These are phyloP conservation scores for Zapornia atra DNA, from an alignment of 2,113 vertebrate genomes.

Conservation along the genomic window DNA sequence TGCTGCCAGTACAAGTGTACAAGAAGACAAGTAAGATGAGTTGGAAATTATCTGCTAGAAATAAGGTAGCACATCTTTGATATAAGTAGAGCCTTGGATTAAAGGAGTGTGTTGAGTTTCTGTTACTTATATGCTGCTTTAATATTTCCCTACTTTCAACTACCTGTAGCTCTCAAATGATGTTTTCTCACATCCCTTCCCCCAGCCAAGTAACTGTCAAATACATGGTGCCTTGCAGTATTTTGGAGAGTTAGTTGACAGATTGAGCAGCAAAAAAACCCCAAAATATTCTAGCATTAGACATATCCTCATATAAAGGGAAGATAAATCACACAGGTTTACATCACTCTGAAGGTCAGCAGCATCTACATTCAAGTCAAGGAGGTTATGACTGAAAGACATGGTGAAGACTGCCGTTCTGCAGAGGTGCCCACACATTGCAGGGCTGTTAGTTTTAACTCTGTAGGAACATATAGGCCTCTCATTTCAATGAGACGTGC, in stretches of 20 bases:
- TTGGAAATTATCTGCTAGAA: not conserved
- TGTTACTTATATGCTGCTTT: fast-evolving
- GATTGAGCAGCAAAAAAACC: not conserved
- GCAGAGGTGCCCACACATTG: not conserved
- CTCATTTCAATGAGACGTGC: not conserved
- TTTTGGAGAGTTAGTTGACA: not conserved
- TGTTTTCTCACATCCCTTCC: not conserved
- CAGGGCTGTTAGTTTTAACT: not conserved
- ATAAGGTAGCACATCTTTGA: not conserved
- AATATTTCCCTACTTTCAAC: not conserved
- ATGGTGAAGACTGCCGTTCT: not conserved
- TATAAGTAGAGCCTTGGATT: not conserved
- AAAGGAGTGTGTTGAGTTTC: not conserved
- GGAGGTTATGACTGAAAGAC: not conserved
- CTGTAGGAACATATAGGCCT: too few relatives aligned
- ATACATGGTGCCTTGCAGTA: not conserved
- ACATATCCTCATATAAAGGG: not conserved
- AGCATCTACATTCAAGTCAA: not conserved
- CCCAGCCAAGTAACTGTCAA: not conserved
- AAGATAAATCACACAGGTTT: not conserved
- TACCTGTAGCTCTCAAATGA: not conserved
- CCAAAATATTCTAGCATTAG: not conserved
- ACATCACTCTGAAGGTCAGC: not conserved
- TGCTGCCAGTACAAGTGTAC: not conserved
- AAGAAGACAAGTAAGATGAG: not conserved